Conservation (phyloP, 2,888 invertebrate species). For the Phragmatobia fuliginosa region DNA sequence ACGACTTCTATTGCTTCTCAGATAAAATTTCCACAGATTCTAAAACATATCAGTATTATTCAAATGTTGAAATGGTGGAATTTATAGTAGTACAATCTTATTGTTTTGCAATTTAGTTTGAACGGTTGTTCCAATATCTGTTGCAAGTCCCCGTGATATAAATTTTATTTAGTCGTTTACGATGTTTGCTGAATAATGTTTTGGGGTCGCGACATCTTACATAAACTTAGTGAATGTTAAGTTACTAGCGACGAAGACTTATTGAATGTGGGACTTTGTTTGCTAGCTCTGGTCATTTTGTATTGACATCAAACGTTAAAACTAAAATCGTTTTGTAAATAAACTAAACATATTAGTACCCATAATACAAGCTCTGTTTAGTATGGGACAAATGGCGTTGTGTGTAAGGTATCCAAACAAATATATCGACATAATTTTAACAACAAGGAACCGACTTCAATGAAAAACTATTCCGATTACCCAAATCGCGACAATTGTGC, state of each 20-base stretch:
- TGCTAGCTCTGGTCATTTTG: neutral
- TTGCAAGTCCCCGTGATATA: slow-evolving; percentile 29
- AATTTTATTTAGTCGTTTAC: slow-evolving; percentile 32
- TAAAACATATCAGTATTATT: slow-evolving; percentile 30
- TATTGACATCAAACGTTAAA: neutral
- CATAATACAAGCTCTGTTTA: too few species aligned
- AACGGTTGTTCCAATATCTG: slow-evolving; percentile 29
- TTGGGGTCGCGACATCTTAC: slow-evolving; percentile 3
- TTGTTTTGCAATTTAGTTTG: slow-evolving; percentile 41
- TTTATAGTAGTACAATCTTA: slow-evolving; percentile 32
- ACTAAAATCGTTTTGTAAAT: too few species aligned
- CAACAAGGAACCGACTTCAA: too few species aligned
- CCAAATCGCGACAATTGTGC: too few species aligned
- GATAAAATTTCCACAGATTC: slow-evolving; percentile 40
- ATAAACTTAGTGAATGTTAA: slow-evolving; percentile 11
- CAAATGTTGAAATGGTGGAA: slow-evolving; percentile 35
- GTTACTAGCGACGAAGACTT: slow-evolving; percentile 1
- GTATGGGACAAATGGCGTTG: too few species aligned
- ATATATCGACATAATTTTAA: too few species aligned
- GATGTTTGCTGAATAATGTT: slow-evolving; percentile 23
- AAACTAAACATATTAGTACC: too few species aligned
- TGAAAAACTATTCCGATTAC: too few species aligned
- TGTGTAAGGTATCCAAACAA: too few species aligned
- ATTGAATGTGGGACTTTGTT: neutral
- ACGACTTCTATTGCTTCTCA: slow-evolving; percentile 14